A percentile compares a stretch with the other conserved stretches of the same genome.
phyloP scores from a whole-genome alignment of 2,797 vertebrate genomes.

The Carapus acus region DNA sequence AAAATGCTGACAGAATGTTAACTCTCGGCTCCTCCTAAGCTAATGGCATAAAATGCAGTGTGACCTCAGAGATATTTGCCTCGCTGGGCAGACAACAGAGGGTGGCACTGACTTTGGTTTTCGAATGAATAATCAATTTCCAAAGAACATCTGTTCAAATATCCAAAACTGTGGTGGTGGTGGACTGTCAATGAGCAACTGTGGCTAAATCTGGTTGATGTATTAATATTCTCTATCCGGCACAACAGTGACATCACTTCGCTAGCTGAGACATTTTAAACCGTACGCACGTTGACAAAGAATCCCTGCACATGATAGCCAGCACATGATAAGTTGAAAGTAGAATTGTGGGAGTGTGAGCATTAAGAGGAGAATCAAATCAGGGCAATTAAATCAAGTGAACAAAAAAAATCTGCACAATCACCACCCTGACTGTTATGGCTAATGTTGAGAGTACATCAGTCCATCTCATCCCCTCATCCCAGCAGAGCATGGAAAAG shows the following conservation, averaged over 20 bases:
- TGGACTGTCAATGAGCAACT: neutral
- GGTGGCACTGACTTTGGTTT: constrained; percentile 15
- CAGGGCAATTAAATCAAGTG: constrained; percentile 48
- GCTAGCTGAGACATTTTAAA: too few relatives aligned
- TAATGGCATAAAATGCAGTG: constrained; percentile 17
- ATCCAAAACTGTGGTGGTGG: constrained; percentile 7
- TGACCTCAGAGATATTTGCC: constrained; percentile 32
- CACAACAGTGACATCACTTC: neutral
- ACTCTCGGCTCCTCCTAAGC: constrained; percentile 13
- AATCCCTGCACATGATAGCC: too few relatives aligned
- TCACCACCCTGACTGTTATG: constrained; percentile 32
- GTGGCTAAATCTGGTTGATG: constrained; percentile 19
- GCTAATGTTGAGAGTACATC: too few relatives aligned
- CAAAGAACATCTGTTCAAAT: constrained; percentile 24
- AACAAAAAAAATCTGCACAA: constrained; percentile 41
- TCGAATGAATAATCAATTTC: constrained; percentile 30
- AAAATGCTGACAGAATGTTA: constrained; percentile 20
- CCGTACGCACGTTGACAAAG: too few relatives aligned
- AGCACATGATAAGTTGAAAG: too few relatives aligned
- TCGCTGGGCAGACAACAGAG: constrained; percentile 40
- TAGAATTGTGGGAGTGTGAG: constrained; percentile 24
- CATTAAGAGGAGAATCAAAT: constrained; percentile 40
- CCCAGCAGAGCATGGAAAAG: constrained; percentile 15
- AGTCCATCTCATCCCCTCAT: constrained; percentile 33
- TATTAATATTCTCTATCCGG: constrained; percentile 21